These are phyloP conservation scores for Nansenia antarctica DNA, from an alignment of 2,113 vertebrate species.

Conservation along the genomic window DNA sequence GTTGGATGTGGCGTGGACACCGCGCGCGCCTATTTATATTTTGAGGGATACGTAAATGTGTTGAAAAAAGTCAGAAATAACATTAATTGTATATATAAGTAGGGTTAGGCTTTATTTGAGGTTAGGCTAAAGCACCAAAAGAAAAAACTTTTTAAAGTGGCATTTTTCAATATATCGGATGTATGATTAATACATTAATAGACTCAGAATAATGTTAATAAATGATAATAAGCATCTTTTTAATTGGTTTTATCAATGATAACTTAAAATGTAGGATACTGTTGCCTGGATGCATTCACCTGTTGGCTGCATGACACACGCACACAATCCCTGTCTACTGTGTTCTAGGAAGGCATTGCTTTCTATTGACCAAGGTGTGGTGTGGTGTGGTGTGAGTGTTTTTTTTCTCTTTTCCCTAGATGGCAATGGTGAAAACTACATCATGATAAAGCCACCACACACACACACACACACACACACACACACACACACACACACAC, in stretches of 20 bases:
- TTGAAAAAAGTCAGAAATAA: too few relatives aligned
- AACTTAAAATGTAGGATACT: not conserved
- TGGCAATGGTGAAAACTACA: conserved; percentile 1
- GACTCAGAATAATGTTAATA: not conserved
- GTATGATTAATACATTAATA: too few relatives aligned
- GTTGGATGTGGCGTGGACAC: not conserved
- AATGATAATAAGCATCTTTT: too few relatives aligned
- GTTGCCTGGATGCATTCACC: not conserved
- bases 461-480: conserved; percentile 3
- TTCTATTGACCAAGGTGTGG: not conserved
- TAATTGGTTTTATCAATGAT: not conserved
- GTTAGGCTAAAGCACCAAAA: too few relatives aligned
- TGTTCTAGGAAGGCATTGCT: not conserved
- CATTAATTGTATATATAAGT: too few relatives aligned
- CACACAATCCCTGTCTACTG: not conserved
- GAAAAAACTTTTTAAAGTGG: too few relatives aligned
- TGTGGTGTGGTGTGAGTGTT: not conserved
- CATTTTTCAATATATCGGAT: too few relatives aligned
- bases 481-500: not conserved
- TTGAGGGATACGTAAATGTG: not conserved
- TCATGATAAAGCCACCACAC: conserved; percentile 9
- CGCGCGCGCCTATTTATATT: not conserved
- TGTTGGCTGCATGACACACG: not conserved
- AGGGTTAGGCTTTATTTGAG: too few relatives aligned
- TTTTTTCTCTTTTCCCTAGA: conserved; percentile 10